Evolutionary conservation across 2,797 vertebrate genomes (phyloP).

Genomic region (Momotus momota): DNA sequence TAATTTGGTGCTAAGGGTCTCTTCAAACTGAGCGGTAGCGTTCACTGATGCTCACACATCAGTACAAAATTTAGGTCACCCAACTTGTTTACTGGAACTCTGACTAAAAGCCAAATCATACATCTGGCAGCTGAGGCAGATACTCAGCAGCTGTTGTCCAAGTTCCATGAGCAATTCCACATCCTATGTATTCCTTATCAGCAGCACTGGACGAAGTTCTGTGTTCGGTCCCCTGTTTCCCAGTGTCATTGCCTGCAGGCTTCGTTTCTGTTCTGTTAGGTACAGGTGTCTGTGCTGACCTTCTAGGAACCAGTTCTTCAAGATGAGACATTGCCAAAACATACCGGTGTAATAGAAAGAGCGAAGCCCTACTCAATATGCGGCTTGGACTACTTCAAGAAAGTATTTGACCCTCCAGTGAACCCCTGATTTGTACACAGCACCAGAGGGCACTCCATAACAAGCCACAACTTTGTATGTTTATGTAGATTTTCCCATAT

Average conservation of each 20-base stretch:
- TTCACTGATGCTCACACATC: fast-evolving
- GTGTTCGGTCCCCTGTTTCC: background rate
- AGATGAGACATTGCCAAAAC: background rate
- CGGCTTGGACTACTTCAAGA: background rate
- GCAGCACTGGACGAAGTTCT: background rate
- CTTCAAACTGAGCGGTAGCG: background rate
- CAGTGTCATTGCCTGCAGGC: background rate
- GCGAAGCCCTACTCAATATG: background rate
- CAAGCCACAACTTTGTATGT: background rate
- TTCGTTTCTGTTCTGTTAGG: background rate
- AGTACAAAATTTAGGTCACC: background rate
- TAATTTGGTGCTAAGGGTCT: background rate
- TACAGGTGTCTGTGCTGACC: background rate
- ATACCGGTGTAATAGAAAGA: background rate
- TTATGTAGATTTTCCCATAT: background rate
- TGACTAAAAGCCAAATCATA: background rate
- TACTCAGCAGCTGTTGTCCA: background rate
- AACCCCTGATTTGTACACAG: background rate
- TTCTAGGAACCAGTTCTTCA: background rate
- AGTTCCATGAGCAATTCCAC: background rate
- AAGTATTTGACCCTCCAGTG: background rate
- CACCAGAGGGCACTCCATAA: background rate
- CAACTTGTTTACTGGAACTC: background rate
- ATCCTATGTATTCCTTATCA: background rate
- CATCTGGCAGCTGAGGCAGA: background rate